phyloP scores from a whole-genome alignment of 2,113 vertebrate species.

The Poeciliopsis prolifica region DNA sequence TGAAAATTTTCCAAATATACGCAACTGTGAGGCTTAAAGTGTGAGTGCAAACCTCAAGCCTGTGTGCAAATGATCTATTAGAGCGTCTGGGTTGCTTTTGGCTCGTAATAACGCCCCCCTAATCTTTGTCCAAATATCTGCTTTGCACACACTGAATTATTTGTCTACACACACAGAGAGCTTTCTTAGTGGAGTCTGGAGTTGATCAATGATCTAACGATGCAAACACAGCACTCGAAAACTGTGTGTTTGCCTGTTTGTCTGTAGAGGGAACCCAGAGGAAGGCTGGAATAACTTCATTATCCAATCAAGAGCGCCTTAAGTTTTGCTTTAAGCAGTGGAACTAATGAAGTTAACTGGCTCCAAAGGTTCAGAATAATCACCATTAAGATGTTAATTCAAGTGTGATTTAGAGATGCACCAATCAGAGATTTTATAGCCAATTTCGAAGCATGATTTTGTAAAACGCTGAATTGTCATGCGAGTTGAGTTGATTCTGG shows the following conservation, averaged over 20 bases:
- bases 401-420: not conserved
- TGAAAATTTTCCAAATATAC: not conserved
- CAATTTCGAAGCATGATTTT: no score
- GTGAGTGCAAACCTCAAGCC: constrained; percentile 41
- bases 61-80: constrained; percentile 76
- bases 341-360: constrained; percentile 56
- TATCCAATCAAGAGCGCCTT: constrained; percentile 66
- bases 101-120: constrained; percentile 75
- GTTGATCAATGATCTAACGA: constrained; percentile 78
- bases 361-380: constrained; percentile 55
- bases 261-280: constrained; percentile 29
- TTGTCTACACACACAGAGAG: constrained; percentile 73
- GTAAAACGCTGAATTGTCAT: no score
- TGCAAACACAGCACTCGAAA: constrained; percentile 53
- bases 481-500: no score
- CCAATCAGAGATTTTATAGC: no score
- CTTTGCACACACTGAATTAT: constrained; percentile 78
- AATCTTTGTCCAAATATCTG: constrained; percentile 85
- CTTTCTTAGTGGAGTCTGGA: constrained; percentile 75
- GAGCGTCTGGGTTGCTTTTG: constrained; percentile 76
- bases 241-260: constrained; percentile 52
- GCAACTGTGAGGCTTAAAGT: not conserved
- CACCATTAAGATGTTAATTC: constrained; percentile 28
- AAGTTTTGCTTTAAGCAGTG: constrained; percentile 55
- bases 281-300: constrained; percentile 53